phyloP scores from a whole-genome alignment of 2,888 invertebrate genomes.

The Lepetodrilus schrolli region DNA sequence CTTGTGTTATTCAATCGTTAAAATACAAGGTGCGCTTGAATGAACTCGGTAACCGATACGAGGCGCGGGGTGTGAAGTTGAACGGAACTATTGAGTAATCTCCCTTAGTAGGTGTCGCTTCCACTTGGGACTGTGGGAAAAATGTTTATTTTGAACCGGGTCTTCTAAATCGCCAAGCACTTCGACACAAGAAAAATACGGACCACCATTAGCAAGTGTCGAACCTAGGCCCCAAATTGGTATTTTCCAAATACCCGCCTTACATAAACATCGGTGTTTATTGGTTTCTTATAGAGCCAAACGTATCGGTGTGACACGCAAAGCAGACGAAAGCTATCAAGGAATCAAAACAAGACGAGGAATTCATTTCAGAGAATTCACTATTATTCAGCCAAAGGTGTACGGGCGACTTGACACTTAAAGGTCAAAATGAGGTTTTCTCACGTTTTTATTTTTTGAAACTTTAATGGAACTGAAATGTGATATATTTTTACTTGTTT shows the following conservation, averaged over 20 bases:
- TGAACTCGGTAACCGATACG: not conserved
- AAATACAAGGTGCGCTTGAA: not conserved
- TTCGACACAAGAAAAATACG: conserved; percentile 4
- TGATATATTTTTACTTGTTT: too few relatives aligned
- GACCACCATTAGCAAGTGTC: conserved; percentile 10
- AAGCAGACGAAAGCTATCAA: conserved; percentile 17
- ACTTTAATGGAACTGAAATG: conserved; percentile 6
- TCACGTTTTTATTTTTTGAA: conserved; percentile 4
- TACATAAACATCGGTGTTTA: conserved; percentile 21
- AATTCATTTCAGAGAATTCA: conserved; percentile 18
- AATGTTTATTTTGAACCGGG: not conserved
- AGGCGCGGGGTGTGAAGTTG: not conserved
- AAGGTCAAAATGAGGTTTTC: conserved; percentile 1
- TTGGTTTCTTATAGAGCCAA: conserved; percentile 22
- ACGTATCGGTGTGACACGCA: conserved; percentile 5
- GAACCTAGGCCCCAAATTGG: conserved; percentile 21
- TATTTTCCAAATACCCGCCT: conserved; percentile 23
- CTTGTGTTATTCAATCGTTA: not conserved
- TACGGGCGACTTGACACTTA: not conserved
- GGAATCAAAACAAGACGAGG: conserved; percentile 10
- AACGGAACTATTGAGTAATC: conserved; percentile 16
- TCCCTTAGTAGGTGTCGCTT: not conserved
- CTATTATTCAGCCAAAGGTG: too few relatives aligned
- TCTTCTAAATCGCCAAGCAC: not conserved
- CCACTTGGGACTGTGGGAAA: not conserved